Conservation (phyloP, 2,113 vertebrate genomes). For the Oncorhynchus kisutch region DNA sequence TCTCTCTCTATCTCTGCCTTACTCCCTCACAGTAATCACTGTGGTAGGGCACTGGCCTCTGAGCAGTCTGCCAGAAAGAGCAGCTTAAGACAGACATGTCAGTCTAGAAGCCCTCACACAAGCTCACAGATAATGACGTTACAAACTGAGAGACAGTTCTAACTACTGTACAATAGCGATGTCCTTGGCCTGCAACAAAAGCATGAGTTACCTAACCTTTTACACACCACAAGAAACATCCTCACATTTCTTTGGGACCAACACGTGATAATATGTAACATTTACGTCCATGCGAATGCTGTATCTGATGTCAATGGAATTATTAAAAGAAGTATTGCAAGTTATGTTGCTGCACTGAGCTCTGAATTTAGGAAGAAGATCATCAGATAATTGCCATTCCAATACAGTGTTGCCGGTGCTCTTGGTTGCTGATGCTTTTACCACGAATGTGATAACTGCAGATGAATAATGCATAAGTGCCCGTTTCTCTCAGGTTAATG, state of each 20-base stretch:
- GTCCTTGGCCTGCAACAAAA: background rate
- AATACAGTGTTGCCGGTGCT: constrained; percentile 23
- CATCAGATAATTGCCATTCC: constrained; percentile 6
- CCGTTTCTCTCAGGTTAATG: constrained; percentile 45
- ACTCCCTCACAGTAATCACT: constrained; percentile 3
- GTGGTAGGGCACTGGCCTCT: constrained; percentile 3
- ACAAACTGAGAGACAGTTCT: background rate
- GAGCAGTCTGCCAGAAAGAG: constrained; percentile 4
- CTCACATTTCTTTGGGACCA: background rate
- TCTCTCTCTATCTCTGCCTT: background rate
- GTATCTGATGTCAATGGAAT: background rate
- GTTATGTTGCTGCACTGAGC: background rate
- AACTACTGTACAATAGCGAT: background rate
- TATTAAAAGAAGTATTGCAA: background rate
- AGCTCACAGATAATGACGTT: background rate
- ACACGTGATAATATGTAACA: background rate
- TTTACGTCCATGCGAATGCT: background rate
- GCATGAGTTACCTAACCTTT: background rate
- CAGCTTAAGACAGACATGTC: background rate
- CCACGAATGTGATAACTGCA: constrained; percentile 57
- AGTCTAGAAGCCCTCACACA: background rate
- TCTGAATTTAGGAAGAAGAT: constrained; percentile 2
- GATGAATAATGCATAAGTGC: constrained; percentile 59
- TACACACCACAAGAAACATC: background rate
- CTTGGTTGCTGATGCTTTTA: constrained; percentile 43